Percentiles rank a stretch among this genome's conserved stretches.
phyloP scores from a whole-genome alignment of 92 coral and sea anemone genomes.

The Metridium senile region DNA sequence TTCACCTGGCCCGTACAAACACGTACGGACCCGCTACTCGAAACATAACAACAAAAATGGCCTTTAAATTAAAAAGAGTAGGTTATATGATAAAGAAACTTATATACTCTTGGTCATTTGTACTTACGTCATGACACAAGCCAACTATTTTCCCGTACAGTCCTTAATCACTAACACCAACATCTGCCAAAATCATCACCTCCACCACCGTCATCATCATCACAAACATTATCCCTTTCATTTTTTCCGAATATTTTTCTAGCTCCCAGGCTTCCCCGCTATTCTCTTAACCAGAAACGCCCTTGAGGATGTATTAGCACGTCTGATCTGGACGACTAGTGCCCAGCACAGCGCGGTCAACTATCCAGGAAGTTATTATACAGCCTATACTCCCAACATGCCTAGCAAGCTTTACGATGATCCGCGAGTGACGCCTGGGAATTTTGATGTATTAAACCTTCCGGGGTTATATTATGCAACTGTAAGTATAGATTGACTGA shows the following conservation, averaged over 20 bases:
- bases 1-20: too few species aligned
- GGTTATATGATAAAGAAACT: too few species aligned
- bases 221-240: not conserved
- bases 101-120: too few species aligned
- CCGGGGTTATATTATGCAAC: constrained; percentile 42
- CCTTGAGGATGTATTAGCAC: constrained; percentile 47
- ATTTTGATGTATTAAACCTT: constrained; percentile 49
- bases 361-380: constrained; percentile 57
- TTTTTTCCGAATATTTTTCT: too few species aligned
- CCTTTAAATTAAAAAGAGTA: too few species aligned
- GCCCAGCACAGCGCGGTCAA: constrained; percentile 76
- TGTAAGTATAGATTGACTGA: not conserved
- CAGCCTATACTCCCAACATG: constrained; percentile 72
- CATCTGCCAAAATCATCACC: too few species aligned
- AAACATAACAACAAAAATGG: too few species aligned
- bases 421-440: constrained; percentile 46
- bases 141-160: too few species aligned
- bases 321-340: constrained; percentile 67
- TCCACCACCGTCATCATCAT: not conserved
- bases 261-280: constrained; percentile 65
- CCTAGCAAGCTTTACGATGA: constrained; percentile 74
- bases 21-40: too few species aligned
- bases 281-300: constrained; percentile 21
- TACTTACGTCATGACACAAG: too few species aligned
- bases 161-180: too few species aligned